phyloP scores from a whole-genome alignment of 30 jellyfish, hydroid and myxozoan genomes.

The Rhopilema esculentum region DNA sequence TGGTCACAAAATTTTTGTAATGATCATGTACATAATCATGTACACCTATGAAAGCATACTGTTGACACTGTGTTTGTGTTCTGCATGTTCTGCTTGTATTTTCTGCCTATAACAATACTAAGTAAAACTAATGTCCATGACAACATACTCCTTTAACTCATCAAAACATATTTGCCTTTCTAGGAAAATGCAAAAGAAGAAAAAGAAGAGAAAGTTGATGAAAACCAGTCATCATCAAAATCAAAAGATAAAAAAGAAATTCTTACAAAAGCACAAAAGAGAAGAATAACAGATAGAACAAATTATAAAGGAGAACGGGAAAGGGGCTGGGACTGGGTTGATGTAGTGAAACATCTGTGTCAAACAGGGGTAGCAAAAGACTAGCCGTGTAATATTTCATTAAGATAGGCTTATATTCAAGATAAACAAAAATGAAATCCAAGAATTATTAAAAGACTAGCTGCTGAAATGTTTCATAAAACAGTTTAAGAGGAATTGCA shows the following conservation, averaged over 20 bases:
- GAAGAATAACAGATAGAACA: constrained; percentile 90
- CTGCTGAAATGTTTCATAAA: no score
- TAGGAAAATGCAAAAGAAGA: constrained; percentile 9
- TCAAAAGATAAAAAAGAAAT: constrained; percentile 86
- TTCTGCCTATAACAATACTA: no score
- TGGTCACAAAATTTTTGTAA: no score
- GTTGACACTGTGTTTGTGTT: no score
- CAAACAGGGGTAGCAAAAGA: constrained; percentile 70
- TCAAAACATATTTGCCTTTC: no score
- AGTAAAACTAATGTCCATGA: no score
- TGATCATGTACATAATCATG: no score
- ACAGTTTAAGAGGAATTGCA: no score
- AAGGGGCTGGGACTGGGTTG: constrained; percentile 98
- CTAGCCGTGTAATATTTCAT: not conserved
- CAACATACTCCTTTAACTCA: no score
- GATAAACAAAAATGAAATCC: not conserved
- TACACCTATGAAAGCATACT: no score
- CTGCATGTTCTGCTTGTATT: no score
- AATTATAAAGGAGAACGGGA: constrained; percentile 96
- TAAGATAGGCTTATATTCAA: not conserved
- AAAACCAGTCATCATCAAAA: constrained; percentile 17
- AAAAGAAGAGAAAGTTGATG: not conserved
- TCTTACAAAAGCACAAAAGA: constrained; percentile 91
- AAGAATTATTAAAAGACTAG: no score
- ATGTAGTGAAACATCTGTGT: constrained; percentile 88